These are phyloP conservation scores for Apodemus agrarius DNA, from an alignment of 2,797 vertebrate species.

Conservation along the genomic window DNA sequence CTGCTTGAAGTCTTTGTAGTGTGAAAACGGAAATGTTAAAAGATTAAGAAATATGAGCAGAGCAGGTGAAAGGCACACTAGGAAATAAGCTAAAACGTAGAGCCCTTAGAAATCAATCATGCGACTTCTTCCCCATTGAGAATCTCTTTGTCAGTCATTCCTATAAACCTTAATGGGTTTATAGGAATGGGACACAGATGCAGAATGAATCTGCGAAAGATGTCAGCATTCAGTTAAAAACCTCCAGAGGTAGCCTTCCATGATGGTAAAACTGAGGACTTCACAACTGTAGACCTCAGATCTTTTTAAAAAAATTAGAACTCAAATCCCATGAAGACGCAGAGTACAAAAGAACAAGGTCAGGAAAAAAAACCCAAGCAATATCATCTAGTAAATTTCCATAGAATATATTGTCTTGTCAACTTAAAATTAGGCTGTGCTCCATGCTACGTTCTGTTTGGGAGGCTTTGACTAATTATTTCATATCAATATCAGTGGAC, in stretches of 20 bases:
- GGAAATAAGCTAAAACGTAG: constrained; percentile 75
- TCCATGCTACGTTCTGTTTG: constrained; percentile 16
- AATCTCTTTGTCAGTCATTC: constrained; percentile 81
- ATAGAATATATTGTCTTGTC: background rate
- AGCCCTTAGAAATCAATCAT: constrained; percentile 74
- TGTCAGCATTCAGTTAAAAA: constrained; percentile 78
- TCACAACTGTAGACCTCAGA: background rate
- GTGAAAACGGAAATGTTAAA: constrained; percentile 61
- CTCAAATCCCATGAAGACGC: constrained; percentile 13
- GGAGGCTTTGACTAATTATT: constrained; percentile 3
- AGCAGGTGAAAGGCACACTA: constrained; percentile 26
- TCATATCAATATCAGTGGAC: background rate
- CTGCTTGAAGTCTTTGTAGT: constrained; percentile 74
- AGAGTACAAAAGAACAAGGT: background rate
- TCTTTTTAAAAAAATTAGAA: constrained; percentile 23
- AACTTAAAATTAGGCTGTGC: background rate
- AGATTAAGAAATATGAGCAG: constrained; percentile 72
- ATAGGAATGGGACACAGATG: too few species aligned
- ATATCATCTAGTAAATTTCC: constrained; percentile 16
- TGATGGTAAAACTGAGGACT: constrained; percentile 64
- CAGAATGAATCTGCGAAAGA: constrained; percentile 77
- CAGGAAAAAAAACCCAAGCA: background rate
- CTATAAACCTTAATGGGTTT: constrained; percentile 70
- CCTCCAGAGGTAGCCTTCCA: constrained; percentile 73
- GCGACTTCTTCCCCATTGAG: constrained; percentile 63